Base-by-base conservation (phyloP, 1,140 invertebrate species). In the Heliconius nattereri region DNA sequence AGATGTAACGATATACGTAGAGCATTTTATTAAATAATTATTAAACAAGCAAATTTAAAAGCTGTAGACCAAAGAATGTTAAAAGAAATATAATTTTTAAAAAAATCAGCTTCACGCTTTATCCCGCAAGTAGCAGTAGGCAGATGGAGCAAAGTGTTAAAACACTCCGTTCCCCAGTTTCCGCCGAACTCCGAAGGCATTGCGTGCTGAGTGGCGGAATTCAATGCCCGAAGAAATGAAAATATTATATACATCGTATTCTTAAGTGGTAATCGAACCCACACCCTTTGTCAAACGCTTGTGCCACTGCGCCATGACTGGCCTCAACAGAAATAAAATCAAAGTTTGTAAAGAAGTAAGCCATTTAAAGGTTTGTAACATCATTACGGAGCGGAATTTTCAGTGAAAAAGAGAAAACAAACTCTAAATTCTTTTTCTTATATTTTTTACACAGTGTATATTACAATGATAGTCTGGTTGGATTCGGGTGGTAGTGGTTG, bases 401-500 rank as follows among this genome's bases (percentile, higher is more conserved):
- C 75, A 71, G 60, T 49, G 45, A 75, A 73, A 60, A 40, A 57
- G 72, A 71, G 74, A 75, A 75, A 72, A 74, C 35, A 75, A 79
- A 79, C n/a, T 54, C 71, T 72, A 54, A 76, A 82, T 57, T 73
- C 73, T 78, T 82, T 79, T 71, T 79, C 74, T 71, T 79, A 71
- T 82, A 79, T 79, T 82, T 78, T 81, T 76, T 73, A 57, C 71
- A 71, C 35, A 54, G 54, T 29, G 70, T 76, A 72, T 83, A 84
- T 83, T 45, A 83, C 76, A 76, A 80, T 71, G 72, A 54, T 71
- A 73, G 76, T 78, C 80, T 77, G 76, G 75, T 78, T 74, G 73
- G 80, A 82, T 70, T 81, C 78, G 79, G 78, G 83, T 81, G 66
- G 49, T 71, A 78, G 79, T 86, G 86, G 85, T 85, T 88, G 84